Evolutionary conservation across 2,888 invertebrate species (phyloP).

Genomic region (Priocnemis perturbator): DNA sequence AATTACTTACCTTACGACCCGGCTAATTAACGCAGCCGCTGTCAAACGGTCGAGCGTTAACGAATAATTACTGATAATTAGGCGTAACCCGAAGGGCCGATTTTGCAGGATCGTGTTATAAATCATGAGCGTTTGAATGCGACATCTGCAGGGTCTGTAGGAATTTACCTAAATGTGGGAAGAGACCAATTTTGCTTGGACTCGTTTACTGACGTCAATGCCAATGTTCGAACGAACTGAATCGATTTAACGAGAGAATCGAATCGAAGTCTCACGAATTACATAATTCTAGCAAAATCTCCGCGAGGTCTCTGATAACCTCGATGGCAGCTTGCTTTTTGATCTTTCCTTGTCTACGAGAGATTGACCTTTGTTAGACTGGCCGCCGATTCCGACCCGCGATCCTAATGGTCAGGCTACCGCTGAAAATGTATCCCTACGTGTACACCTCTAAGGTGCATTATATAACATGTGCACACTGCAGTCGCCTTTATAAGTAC

Average conservation of each 20-base stretch:
- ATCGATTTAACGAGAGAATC: too few species aligned
- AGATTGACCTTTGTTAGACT: conserved; percentile 30
- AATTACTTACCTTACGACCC: conserved; percentile 21
- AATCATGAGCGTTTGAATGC: too few species aligned
- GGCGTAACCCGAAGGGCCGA: conserved; percentile 11
- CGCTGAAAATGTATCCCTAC: conserved; percentile 49
- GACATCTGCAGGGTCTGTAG: too few species aligned
- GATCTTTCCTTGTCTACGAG: conserved; percentile 10
- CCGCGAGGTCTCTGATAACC: background rate
- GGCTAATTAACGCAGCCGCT: conserved; percentile 45
- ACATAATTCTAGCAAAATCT: too few species aligned
- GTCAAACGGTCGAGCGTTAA: conserved; percentile 30
- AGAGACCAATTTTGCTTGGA: too few species aligned
- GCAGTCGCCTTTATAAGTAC: conserved; percentile 47
- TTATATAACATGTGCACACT: conserved; percentile 49
- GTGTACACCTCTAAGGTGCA: conserved; percentile 41
- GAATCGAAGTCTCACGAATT: too few species aligned
- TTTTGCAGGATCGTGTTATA: conserved; percentile 39
- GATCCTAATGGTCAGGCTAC: conserved; percentile 49
- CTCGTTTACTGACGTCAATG: too few species aligned
- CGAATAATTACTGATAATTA: conserved; percentile 31
- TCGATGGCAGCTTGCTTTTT: conserved; percentile 1
- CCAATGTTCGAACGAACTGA: too few species aligned
- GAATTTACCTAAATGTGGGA: too few species aligned
- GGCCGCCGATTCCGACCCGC: conserved; percentile 29